These are phyloP conservation scores for Megaptera novaeangliae DNA, from an alignment of 2,113 vertebrate genomes.

Conservation along the genomic window DNA sequence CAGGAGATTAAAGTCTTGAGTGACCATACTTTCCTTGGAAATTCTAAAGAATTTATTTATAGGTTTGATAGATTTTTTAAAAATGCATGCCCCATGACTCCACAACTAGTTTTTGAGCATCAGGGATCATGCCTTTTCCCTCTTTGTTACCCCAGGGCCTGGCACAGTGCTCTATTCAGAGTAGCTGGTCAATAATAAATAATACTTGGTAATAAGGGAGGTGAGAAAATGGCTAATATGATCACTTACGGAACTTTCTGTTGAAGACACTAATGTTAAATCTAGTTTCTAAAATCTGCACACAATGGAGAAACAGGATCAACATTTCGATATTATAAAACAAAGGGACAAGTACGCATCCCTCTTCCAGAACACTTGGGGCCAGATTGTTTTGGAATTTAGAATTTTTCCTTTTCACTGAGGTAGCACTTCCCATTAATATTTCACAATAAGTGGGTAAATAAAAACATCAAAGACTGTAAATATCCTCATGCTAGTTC, in stretches of 20 bases:
- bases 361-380: neutral
- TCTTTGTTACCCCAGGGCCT: neutral
- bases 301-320: neutral
- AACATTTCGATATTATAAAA: neutral
- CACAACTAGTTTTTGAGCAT: neutral
- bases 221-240: neutral
- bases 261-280: neutral
- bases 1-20: neutral
- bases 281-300: neutral
- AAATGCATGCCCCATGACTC: neutral
- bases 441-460: neutral
- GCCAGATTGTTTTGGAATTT: neutral
- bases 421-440: neutral
- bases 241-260: neutral
- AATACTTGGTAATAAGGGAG: neutral
- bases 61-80: neutral
- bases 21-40: neutral
- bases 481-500: neutral
- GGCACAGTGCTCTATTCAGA: neutral
- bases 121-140: neutral
- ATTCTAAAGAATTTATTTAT: neutral
- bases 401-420: neutral
- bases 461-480: neutral
- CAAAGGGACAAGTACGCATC: neutral
- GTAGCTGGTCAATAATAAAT: neutral